Percentiles rank a stretch among this genome's conserved stretches.
Evolutionary conservation across 2,888 invertebrate genomes (phyloP).

Genomic region (Drosophila histrio): DNA sequence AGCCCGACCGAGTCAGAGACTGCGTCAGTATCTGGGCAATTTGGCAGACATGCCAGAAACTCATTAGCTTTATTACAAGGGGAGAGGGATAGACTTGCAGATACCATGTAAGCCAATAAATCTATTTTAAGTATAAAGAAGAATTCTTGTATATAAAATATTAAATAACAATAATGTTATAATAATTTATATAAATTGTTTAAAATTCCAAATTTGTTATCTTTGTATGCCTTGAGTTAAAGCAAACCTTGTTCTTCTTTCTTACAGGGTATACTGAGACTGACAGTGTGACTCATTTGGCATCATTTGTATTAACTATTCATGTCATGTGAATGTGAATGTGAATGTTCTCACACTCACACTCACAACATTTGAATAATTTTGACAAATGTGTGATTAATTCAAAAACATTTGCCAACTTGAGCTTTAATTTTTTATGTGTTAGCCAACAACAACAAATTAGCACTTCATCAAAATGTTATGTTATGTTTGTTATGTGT

Average conservation of each 20-base stretch:
- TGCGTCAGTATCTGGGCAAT: slow-evolving; percentile 21
- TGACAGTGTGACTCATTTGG: slow-evolving; percentile 34
- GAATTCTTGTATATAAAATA: too few species aligned
- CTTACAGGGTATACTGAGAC: slow-evolving; percentile 5
- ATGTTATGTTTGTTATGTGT: slow-evolving; percentile 2
- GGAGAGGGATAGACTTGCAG: background rate
- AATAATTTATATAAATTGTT: background rate
- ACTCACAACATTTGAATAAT: slow-evolving; percentile 62
- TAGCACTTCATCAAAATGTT: slow-evolving; percentile 66
- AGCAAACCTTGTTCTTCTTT: background rate
- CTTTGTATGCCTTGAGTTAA: background rate
- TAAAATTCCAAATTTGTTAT: background rate
- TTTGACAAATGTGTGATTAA: slow-evolving; percentile 77
- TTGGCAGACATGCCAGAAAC: slow-evolving; percentile 65
- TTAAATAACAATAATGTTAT: background rate
- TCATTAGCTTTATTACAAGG: slow-evolving; percentile 67
- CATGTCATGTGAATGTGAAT: slow-evolving; percentile 48
- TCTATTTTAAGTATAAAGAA: too few species aligned
- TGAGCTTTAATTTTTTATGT: slow-evolving; percentile 57
- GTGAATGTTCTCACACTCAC: slow-evolving; percentile 9
- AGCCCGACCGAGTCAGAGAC: slow-evolving; percentile 18
- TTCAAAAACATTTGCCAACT: slow-evolving; percentile 63
- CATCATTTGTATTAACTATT: slow-evolving; percentile 70
- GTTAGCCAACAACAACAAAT: slow-evolving; percentile 43
- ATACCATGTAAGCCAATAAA: slow-evolving; percentile 1